Percentiles rank a stretch among this genome's conserved stretches.
Conservation (phyloP, 2,888 invertebrate species). For the Andrena dorsata region DNA sequence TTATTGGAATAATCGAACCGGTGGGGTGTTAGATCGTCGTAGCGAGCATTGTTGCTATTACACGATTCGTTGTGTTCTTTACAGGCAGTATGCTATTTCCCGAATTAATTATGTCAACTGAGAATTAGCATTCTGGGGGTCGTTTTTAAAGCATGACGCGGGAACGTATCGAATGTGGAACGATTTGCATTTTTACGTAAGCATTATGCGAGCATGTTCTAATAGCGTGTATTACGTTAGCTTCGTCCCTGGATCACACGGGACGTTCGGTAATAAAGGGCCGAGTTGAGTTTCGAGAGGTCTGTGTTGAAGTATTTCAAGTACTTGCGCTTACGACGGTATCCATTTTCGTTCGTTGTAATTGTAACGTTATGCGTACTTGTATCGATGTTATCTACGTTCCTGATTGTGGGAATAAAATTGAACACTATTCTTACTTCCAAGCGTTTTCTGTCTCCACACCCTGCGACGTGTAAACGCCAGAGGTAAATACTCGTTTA, state of each 20-base stretch:
- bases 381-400: conserved; percentile 58
- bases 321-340: conserved; percentile 15
- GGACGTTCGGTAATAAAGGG: background rate
- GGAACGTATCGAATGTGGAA: background rate
- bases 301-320: background rate
- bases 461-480: background rate
- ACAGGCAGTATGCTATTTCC: background rate
- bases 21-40: background rate
- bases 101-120: background rate
- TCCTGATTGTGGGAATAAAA: conserved; percentile 67
- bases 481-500: no score
- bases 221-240: background rate
- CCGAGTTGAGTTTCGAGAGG: background rate
- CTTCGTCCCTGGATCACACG: background rate
- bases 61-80: background rate
- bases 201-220: background rate
- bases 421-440: conserved; percentile 65
- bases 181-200: background rate
- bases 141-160: background rate
- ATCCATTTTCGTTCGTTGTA: conserved; percentile 25
- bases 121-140: background rate
- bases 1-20: background rate
- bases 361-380: conserved; percentile 44
- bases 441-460: conserved; percentile 8
- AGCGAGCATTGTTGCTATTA: background rate